Evolutionary conservation across 2,888 invertebrate genomes (phyloP).

Genomic region (Julus scandinavius): DNA sequence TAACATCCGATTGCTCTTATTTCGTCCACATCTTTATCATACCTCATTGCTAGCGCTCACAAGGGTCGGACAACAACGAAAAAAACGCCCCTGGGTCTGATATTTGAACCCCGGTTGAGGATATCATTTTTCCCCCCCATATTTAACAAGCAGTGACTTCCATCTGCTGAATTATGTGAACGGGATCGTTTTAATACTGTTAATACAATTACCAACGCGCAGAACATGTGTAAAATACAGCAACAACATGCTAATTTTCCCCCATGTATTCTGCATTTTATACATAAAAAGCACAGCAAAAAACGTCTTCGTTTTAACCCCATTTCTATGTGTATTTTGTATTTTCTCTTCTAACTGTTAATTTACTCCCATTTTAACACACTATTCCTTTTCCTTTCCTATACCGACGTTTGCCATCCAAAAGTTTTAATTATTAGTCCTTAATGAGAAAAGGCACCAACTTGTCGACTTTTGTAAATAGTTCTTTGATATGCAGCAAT

Average conservation of each 20-base stretch:
- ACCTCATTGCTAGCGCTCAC: conserved; percentile 41
- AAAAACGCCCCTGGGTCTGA: neutral
- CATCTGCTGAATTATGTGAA: neutral
- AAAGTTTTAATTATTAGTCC: neutral
- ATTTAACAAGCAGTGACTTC: conserved; percentile 11
- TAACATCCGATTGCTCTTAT: conserved; percentile 43
- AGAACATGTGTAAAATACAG: neutral
- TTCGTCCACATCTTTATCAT: conserved; percentile 43
- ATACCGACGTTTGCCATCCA: neutral
- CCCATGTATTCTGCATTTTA: neutral
- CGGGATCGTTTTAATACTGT: conserved; percentile 40
- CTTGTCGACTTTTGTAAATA: conserved; percentile 34
- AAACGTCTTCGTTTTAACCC: conserved; percentile 33
- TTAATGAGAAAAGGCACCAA: conserved; percentile 12
- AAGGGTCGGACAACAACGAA: conserved; percentile 16
- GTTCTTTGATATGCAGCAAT: conserved; percentile 42
- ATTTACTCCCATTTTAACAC: conserved; percentile 13
- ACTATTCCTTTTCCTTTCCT: neutral
- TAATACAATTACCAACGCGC: neutral
- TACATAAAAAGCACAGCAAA: neutral
- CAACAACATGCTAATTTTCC: neutral
- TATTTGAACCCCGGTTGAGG: conserved; percentile 6
- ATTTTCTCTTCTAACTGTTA: conserved; percentile 2
- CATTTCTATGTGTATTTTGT: conserved; percentile 3
- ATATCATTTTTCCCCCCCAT: conserved; percentile 33